Evolutionary conservation across 2,113 vertebrate species (phyloP), one percentile per base, ranked within the genome.

Genomic region (Collichthys lucidus): DNA sequence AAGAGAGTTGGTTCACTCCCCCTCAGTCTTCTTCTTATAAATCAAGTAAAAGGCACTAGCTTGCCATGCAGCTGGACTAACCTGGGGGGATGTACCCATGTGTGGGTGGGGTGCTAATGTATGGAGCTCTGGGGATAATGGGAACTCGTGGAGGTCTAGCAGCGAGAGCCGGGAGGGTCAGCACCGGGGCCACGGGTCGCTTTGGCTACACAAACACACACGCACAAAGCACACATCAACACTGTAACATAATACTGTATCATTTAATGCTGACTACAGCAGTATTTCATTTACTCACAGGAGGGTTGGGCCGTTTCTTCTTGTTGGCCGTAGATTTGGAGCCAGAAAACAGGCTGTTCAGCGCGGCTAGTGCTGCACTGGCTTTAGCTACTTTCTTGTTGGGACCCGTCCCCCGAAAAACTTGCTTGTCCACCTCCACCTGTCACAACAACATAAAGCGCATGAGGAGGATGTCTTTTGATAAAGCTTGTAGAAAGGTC

Each of bases 311-410:
- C 79, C 96, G 96, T 86, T 97, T 98, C 92, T 97, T 98, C 93
- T 98, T 98, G 92, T 86, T 96, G 93, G 92, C 96, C 63, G 95
- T 93, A 31, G 96, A 94, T 79, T 96, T 97, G 85, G 96, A 95
- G 79, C 96, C 96, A 59, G 97, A 96, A 90, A 98, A 98, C 2
- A 98, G 89, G 86, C 96, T 96, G 89, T 97, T 96, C 56, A 98
- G 95, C 15, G 97, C 97, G 49, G 96, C 96, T 77, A 98, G 80
- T 0, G 97, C 97, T 20, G 97, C 97, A 26, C 96, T 97, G 74
- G 97, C 97, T 93, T 98, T 98, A 72, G 97, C 97, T 79, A 97
- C 97, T 88, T 98, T 98, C 94, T 98, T 98, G 89, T 98, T 98
- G 89, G 97, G 97, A 87, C 97, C 97, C 22, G 96, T 96, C 14